A percentile compares a stretch with the other conserved stretches of the same genome.
phyloP scores from a whole-genome alignment of 2,888 invertebrate genomes.

The Hermaeophaga mercurialis region DNA sequence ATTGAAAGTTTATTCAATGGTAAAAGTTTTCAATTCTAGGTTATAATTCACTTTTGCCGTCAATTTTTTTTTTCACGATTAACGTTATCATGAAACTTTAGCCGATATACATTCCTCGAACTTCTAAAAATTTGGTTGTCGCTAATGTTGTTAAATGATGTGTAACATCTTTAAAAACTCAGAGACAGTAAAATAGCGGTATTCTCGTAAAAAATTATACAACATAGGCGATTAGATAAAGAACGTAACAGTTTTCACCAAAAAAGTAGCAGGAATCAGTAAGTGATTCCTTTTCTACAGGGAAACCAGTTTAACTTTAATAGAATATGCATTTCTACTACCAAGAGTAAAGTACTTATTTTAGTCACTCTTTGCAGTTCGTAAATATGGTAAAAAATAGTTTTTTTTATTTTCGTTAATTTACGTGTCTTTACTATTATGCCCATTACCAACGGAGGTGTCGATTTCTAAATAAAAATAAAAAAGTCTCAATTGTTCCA shows the following conservation, averaged over 20 bases:
- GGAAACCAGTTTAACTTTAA: too few relatives aligned
- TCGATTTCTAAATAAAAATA: too few relatives aligned
- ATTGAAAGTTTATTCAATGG: conserved; percentile 15
- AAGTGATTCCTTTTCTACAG: too few relatives aligned
- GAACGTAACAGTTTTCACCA: not conserved
- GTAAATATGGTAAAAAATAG: too few relatives aligned
- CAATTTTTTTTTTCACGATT: conserved; percentile 12
- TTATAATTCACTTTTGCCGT: conserved; percentile 7
- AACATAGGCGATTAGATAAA: conserved; percentile 7
- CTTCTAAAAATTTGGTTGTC: conserved; percentile 23
- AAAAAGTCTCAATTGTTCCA: too few relatives aligned
- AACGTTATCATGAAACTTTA: conserved; percentile 17
- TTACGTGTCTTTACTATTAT: too few relatives aligned
- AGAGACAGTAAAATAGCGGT: conserved; percentile 15
- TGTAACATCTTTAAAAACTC: conserved; percentile 21
- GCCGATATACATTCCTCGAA: conserved; percentile 19
- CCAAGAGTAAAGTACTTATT: too few relatives aligned
- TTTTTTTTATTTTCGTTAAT: too few relatives aligned
- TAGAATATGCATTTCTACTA: too few relatives aligned
- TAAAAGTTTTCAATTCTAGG: conserved; percentile 11
- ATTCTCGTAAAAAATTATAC: conserved; percentile 6
- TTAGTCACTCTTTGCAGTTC: too few relatives aligned
- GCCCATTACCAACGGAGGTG: too few relatives aligned
- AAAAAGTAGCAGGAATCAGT: not conserved
- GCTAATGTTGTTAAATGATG: conserved; percentile 26